Base-by-base conservation (phyloP, 2,113 vertebrate genomes). In the Sceloporus tristichus region DNA sequence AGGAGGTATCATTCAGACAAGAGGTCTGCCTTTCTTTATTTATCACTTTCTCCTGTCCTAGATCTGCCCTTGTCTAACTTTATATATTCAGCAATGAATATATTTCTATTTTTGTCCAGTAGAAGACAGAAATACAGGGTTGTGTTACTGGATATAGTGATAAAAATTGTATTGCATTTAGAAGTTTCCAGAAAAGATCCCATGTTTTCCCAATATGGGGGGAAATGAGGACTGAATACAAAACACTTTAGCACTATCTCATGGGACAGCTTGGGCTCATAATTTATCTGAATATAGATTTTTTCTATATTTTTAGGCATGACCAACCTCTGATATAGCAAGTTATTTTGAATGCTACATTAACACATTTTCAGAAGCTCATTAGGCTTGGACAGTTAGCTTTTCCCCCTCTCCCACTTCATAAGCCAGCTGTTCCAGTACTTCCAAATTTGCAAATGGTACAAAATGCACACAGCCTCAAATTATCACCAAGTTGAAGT, bases 261-360 rank as follows among this genome's bases (percentile, higher is more conserved):
- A 42, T 42, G 6, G 27, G 23, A 82, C 19, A 82, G 34, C 16
- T 66, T 68, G 80, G 25, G 62, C 80, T 79, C 62, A 27, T 42
- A 14, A 18, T 29, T 56, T 34, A 11, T 54, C 23, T 27, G 79
- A 65, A 81, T 81, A 62, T 62, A 59, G 53, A 29, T 25, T 62
- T 40, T 25, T 6, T 21, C n/a, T 42, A 40, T 66, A 48, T 82
- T 79, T 79, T 48, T 82, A 11, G 38, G 62, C 65, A 68, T 40
- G 38, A 42, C 23, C 62, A 68, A 40, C 62, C 11, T 10, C 23
- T 38, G 23, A 68, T 27, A 82, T 68, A 66, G 23, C 19, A 29
- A 42, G 21, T 38, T 81, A 81, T 65, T 81, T 65, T 38, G n/a
- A 81, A 81, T n/a, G 34, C 79, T 16, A 40, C 34, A 81, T 81